Base-by-base conservation (phyloP, 2,113 vertebrate species). In the Mesoclemmys tuberculata region DNA sequence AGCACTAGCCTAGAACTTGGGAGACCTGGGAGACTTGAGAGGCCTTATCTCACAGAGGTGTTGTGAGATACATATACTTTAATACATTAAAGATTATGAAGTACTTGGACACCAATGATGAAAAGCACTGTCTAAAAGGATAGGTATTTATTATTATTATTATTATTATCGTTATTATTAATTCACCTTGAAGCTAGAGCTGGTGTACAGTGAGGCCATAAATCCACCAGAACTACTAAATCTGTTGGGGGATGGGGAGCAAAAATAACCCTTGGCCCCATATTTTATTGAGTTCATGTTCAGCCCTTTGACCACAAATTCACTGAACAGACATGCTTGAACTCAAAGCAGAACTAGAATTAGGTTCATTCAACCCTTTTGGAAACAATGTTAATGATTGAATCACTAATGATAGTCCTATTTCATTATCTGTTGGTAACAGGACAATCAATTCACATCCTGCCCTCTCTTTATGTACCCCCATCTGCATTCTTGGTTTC, bases 361-460 rank as follows among this genome's bases (percentile, higher is more conserved):
- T 35, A 27, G n/a, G n/a, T 82, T 14, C 27, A n/a, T 56, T 38
- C n/a, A 56, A 41, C 52, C 38, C 52, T 55, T n/a, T 44, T 19
- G n/a, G 51, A 55, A 81, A 81, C 38, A 41, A 54, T 24, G n/a
- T 16, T 29, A 81, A 41, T 19, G 24, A 55, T 38, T 35, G 27
- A 38, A 8, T 41, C n/a, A 18, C 41, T 4, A 26, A 19, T 5
- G 27, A 26, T 27, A 82, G 1, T 9, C 31, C 31, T 19, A 77
- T 0, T 2, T 18, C 80, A 4, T 5, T 77, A 19, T 12, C 4
- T 38, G 16, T 24, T 38, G 21, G 14, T 18, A 88, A 80, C 38
- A 49, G 10, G n/a, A 71, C 0, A 38, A 0, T 89, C 55, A 49
- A 27, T 41, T 89, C 81, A 48, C 0, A 7, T 75, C 26, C n/a